Base-by-base conservation (phyloP, 1,140 invertebrate genomes). In the Gonatopus flavifemur region DNA sequence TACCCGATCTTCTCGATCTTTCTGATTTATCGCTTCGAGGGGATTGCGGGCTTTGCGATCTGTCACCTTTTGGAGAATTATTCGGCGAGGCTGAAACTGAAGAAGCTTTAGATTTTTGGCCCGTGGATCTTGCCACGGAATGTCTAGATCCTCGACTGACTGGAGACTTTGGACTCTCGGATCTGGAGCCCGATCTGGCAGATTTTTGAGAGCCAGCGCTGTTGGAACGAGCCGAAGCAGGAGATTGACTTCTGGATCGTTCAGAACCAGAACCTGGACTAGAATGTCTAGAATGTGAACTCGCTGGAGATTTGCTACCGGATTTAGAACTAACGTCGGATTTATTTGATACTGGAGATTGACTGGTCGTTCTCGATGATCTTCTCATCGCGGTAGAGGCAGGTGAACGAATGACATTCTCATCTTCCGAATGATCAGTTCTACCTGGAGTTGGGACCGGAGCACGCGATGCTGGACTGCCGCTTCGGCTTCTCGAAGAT, bases 191-290 rank as follows among this genome's bases (percentile, higher is more conserved):
- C 4, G 66, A 62, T 41, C 62, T 57, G n/a, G 55, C 54, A n/a
- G 70, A 74, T 44, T 66, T 68, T 45, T 56, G 59, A 18, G 75
- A 73, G 25, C 66, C 70, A 35, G 76, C 72, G 49, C 79, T 81
- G 15, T 48, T 55, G 12, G 66, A 70, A 30, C 53, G 64, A 31
- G 57, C 57, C 15, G 62, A 74, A 24, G 62, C 63, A 21, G 59
- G 54, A 16, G 66, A 68, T 21, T 63, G 68, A 40, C 70, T 74
- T 52, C 64, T 68, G 0, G 76, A 77, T 41, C 61, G 62, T 16
- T 57, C 63, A 9, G 62, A 67, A 7, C 61, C 66, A 19, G 72
- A 77, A n/a, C 65, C 64, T 5, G 55, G 46, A 46, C 72, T 74
- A 0, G 74, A 74, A 41, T 60, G 69, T 20, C 63, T 67, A 5